Percentiles rank a stretch among this genome's conserved stretches.
phyloP scores from a whole-genome alignment of 2,797 vertebrate genomes.

The Myotis daubentonii region DNA sequence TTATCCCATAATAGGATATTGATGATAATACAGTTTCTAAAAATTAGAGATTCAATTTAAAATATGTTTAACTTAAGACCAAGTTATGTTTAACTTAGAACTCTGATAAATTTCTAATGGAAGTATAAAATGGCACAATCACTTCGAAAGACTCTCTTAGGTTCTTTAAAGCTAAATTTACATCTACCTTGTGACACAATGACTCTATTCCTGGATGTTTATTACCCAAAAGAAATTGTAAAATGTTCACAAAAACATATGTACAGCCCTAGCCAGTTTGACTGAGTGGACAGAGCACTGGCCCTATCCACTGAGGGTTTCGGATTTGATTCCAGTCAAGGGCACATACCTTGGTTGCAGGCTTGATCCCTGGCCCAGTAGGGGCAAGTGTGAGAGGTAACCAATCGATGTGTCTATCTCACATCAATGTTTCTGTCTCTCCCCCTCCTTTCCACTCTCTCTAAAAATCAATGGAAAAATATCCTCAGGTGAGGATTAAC shows the following conservation, averaged over 20 bases:
- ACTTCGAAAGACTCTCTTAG: background rate
- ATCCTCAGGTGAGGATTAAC: no score
- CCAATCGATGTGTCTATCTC: no score
- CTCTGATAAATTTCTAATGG: background rate
- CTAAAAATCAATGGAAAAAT: no score
- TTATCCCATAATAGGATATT: background rate
- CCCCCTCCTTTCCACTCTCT: no score
- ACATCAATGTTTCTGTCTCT: no score
- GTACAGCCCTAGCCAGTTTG: background rate
- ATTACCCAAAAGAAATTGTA: background rate
- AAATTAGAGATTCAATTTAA: conserved; percentile 1
- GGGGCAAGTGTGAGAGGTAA: no score
- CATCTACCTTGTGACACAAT: background rate
- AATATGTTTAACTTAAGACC: conserved; percentile 6
- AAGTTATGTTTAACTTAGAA: background rate
- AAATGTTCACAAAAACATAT: background rate
- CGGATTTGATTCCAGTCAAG: no score
- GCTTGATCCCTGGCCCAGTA: no score
- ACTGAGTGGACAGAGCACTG: no score
- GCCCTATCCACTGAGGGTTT: no score
- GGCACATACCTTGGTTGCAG: no score
- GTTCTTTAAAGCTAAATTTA: background rate
- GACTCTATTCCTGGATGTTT: background rate
- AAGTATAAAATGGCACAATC: background rate
- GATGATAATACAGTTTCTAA: background rate